phyloP scores from a whole-genome alignment of 2,113 vertebrate species.

The Odobenus rosmarus region DNA sequence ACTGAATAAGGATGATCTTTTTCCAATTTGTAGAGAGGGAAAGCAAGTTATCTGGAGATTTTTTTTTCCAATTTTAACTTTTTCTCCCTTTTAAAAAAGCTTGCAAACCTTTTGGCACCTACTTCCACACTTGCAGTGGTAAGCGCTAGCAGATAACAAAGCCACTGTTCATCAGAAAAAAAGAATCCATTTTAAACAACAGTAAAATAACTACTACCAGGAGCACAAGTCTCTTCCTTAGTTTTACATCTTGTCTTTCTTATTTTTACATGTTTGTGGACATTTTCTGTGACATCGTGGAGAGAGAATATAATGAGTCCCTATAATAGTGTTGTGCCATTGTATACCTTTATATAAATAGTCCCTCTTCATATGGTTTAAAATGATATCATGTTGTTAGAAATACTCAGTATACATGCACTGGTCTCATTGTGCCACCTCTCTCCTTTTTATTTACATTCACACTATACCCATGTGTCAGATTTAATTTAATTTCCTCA shows the following conservation, averaged over 20 bases:
- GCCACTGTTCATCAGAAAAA: background rate
- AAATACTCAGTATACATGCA: background rate
- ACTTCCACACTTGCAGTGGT: background rate
- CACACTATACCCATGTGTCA: background rate
- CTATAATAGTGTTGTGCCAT: background rate
- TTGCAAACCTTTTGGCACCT: background rate
- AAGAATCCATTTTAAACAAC: background rate
- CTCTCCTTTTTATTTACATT: background rate
- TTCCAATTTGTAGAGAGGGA: background rate
- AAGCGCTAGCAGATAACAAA: background rate
- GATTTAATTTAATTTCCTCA: constrained; percentile 18
- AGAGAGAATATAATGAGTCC: background rate
- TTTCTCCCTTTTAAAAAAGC: background rate
- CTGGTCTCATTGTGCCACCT: background rate
- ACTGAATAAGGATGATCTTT: background rate
- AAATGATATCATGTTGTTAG: background rate
- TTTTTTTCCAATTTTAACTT: constrained; percentile 18
- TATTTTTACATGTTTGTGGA: background rate
- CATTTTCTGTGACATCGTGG: background rate
- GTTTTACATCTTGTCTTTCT: background rate
- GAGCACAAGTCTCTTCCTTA: background rate
- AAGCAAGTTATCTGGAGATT: background rate
- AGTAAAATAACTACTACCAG: background rate
- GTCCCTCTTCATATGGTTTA: background rate
- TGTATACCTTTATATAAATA: background rate